Base-by-base conservation (phyloP, 2,888 invertebrate genomes). In the Perdita meconis region DNA sequence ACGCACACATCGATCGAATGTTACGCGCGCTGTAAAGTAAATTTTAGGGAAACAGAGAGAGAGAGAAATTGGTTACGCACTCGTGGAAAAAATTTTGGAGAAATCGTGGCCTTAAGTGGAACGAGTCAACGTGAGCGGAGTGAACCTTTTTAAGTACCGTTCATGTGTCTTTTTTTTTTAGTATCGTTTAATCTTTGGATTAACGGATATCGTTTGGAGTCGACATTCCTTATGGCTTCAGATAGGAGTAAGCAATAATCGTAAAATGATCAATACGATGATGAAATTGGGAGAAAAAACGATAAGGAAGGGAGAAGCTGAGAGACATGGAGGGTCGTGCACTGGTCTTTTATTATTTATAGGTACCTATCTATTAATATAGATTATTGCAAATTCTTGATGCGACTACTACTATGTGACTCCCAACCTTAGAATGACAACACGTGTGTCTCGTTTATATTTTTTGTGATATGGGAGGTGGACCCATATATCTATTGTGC, bases 181-280 rank as follows among this genome's bases (percentile, higher is more conserved):
- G 3, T 2, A 30, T 30, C 6, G 30, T 2, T 2, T 30, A 30
- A 30, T 30, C 30, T 6, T 30, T 6, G 69, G 16, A 13, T 44
- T n/a, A 10, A 30, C n/a, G 36, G 64, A 13, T 1, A 63, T 64
- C 40, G 44, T 26, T 19, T 12, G 53, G 26, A 16, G n/a, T 13
- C 40, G 47, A 10, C 30, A 13, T 16, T 5, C 22, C 44, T 16
- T 16, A n/a, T 42, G 63, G 47, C 26, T 30, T 47, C 22, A 44
- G n/a, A 6, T 22, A 19, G 26, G 47, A 38, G n/a, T 47, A n/a
- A 38, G 19, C 2, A 3, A 63, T 26, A 55, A 19, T 34, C 24
- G 26, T 53, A 40, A 53, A 60, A 42, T n/a, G 26, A 50, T 19
- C 50, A 24, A 47, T 38, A 57, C 47, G 22, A 38, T 19, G 13